Conservation (phyloP, 2,888 invertebrate genomes). For the Cabera pusaria region DNA sequence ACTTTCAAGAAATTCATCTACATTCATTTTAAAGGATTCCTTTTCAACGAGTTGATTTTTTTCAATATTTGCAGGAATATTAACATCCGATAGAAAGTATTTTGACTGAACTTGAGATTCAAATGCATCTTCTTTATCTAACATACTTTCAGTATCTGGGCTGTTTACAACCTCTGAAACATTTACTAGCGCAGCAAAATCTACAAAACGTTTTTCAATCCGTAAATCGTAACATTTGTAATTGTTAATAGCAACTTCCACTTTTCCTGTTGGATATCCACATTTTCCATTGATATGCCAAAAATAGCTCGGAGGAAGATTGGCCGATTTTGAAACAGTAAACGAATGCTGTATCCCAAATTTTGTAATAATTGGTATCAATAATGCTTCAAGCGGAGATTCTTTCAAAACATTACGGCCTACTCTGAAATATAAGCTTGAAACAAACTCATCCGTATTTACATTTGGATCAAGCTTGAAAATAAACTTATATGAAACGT, state of each 20-base stretch:
- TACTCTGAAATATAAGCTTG: conserved; percentile 55
- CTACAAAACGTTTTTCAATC: conserved; percentile 45
- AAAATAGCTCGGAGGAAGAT: conserved; percentile 52
- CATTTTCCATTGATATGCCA: conserved; percentile 55
- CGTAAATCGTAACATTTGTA: conserved; percentile 50
- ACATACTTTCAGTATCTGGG: conserved; percentile 42
- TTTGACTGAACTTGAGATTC: conserved; percentile 36
- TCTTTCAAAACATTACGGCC: conserved; percentile 39
- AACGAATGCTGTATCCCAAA: conserved; percentile 38
- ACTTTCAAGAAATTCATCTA: too few species aligned
- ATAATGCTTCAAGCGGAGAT: conserved; percentile 43
- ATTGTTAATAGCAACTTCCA: conserved; percentile 45
- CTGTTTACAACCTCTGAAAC: conserved; percentile 39
- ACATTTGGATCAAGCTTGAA: conserved; percentile 42
- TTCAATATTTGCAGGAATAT: conserved; percentile 4
- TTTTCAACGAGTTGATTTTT: conserved; percentile 29
- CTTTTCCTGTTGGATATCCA: conserved; percentile 45
- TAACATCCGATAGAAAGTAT: conserved; percentile 20
- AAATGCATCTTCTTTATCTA: conserved; percentile 37
- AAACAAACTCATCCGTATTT: conserved; percentile 41
- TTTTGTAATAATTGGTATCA: conserved; percentile 49
- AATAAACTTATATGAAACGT: conserved; percentile 46
- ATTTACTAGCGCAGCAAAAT: conserved; percentile 34
- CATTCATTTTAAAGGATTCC: too few species aligned
- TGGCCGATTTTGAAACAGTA: conserved; percentile 45